Percentiles rank a stretch among this genome's conserved stretches.
Evolutionary conservation across 1,140 invertebrate genomes (phyloP).

Genomic region (Oedothorax gibbosus): DNA sequence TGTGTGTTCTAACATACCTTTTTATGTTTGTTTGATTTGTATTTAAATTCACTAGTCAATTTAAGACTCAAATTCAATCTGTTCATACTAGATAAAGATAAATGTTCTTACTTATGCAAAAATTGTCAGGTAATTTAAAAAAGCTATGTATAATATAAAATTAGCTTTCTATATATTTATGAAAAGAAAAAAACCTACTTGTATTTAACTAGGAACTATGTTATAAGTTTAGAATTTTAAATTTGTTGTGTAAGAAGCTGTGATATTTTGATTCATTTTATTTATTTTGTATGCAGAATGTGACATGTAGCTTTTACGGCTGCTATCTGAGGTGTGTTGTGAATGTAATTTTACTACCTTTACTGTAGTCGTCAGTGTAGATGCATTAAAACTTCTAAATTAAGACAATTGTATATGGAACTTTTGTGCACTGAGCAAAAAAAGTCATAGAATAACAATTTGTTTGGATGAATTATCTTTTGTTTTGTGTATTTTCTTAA

Average conservation of each 20-base stretch:
- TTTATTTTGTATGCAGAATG: slow-evolving; percentile 58
- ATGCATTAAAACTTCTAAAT: slow-evolving; percentile 47
- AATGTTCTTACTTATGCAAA: slow-evolving; percentile 33
- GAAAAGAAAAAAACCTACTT: slow-evolving; percentile 30
- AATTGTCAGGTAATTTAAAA: slow-evolving; percentile 38
- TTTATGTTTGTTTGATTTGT: slow-evolving; percentile 42
- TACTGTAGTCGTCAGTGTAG: slow-evolving; percentile 51
- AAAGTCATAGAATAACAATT: slow-evolving; percentile 53
- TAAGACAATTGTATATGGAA: slow-evolving; percentile 44
- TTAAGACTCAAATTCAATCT: background rate
- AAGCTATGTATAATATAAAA: slow-evolving; percentile 49
- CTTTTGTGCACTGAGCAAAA: slow-evolving; percentile 48
- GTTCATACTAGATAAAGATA: slow-evolving; percentile 7
- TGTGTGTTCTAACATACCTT: slow-evolving; percentile 33
- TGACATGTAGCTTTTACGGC: slow-evolving; percentile 53
- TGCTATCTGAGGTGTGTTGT: slow-evolving; percentile 58
- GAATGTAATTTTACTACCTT: slow-evolving; percentile 61
- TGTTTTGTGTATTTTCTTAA: background rate
- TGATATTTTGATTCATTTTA: slow-evolving; percentile 60
- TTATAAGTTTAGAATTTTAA: slow-evolving; percentile 61
- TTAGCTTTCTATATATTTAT: slow-evolving; percentile 56
- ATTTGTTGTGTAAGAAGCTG: slow-evolving; percentile 60
- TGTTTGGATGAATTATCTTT: slow-evolving; percentile 27
- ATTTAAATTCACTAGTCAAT: slow-evolving; percentile 48
- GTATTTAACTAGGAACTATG: slow-evolving; percentile 61